Base-by-base conservation (phyloP, 2,113 vertebrate species). In the Varanus komodoensis region DNA sequence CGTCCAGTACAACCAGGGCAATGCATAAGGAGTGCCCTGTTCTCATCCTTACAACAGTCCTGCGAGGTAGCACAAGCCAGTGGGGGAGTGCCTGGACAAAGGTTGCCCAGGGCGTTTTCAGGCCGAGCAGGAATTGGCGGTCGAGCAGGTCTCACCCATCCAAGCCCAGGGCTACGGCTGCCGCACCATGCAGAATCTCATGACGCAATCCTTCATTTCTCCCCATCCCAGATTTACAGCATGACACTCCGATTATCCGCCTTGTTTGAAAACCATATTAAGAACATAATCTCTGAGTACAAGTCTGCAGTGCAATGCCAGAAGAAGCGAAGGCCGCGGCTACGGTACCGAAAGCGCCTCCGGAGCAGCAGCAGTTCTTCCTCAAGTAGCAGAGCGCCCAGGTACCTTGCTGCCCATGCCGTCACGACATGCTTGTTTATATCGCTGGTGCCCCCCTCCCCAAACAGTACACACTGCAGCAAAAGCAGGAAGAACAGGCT, bases 241-340 rank as follows among this genome's bases (percentile, higher is more conserved):
- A 99, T 99, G 99, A 99, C 99, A 4, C 98, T 99, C 94, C 98
- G 98, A 94, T 95, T 99, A 89, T 99, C 99, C 38, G 99, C 99
- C 93, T 99, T 98, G 96, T 99, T 99, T 95, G 99, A 99, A 97
- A 98, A 97, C 74, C 97, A 97, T 91, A 99, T 99, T 94, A 98
- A 99, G 95, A 95, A 96, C 92, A 96, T 99, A 57, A 99, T 99
- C 94, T 98, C 99, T 0, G 98, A 99, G 95, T 97, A 98, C 96
- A 99, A 99, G 95, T 98, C 98, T 29, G 98, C 98, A 50, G 83
- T 99, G 94, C 99, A 98, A 94, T 98, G 97, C 57, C 98, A 98
- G 89, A 98, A 97, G 91, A 98, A 98, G 82, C 97, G 93, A 87
- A 97, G 97, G 61, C 97, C 98, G 57, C 61, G 74, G 25, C 27